These are phyloP conservation scores for Tragelaphus strepsiceros DNA, from an alignment of 2,113 vertebrate genomes.

Conservation along the genomic window DNA sequence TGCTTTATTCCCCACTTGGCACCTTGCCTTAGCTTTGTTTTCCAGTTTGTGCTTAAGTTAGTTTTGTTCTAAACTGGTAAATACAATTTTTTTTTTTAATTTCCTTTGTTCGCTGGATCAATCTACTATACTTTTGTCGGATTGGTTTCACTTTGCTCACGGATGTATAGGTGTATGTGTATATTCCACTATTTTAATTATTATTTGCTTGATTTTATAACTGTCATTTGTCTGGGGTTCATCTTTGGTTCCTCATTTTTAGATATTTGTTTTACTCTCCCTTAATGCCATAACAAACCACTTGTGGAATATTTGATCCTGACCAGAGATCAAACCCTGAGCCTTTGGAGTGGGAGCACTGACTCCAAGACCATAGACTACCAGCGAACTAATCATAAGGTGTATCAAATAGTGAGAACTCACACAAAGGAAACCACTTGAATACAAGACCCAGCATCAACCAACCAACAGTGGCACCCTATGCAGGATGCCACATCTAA, in stretches of 20 bases:
- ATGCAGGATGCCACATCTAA: background rate
- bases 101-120: background rate
- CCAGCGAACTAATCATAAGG: background rate
- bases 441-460: background rate
- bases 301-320: background rate
- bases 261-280: background rate
- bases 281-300: background rate
- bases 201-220: background rate
- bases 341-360: background rate
- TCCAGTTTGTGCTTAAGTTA: background rate
- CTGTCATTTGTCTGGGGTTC: background rate
- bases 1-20: background rate
- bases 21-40: background rate
- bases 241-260: background rate
- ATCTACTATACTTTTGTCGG: background rate
- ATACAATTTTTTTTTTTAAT: background rate
- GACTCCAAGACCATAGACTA: background rate
- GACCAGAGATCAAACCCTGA: background rate
- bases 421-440: background rate
- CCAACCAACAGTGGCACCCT: background rate
- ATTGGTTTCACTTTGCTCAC: background rate
- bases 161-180: background rate
- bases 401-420: background rate
- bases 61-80: background rate
- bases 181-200: background rate